phyloP scores from a whole-genome alignment of 1,140 invertebrate species.

The Anastrepha ludens region DNA sequence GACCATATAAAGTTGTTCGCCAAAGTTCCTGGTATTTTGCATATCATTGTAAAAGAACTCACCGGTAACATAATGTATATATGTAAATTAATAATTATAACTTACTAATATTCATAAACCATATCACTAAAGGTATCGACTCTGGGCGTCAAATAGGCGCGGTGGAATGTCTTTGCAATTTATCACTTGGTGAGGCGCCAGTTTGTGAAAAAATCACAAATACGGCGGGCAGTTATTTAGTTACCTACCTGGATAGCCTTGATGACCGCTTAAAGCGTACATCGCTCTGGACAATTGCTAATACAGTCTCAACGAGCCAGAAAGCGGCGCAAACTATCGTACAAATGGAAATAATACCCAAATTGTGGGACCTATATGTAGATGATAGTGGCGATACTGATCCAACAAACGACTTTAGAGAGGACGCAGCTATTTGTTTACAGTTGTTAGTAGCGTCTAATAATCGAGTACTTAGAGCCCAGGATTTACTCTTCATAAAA shows the following conservation, averaged over 20 bases:
- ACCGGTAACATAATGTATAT: constrained; percentile 59
- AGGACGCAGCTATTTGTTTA: constrained; percentile 64
- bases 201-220: constrained; percentile 68
- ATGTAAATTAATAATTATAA: too few relatives aligned
- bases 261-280: constrained; percentile 63
- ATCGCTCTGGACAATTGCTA: constrained; percentile 68
- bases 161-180: constrained; percentile 68
- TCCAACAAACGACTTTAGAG: constrained; percentile 47
- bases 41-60: constrained; percentile 69
- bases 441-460: constrained; percentile 58
- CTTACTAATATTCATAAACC: not conserved
- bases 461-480: constrained; percentile 40
- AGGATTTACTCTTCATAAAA: constrained; percentile 61
- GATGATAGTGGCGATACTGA: not conserved
- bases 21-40: constrained; percentile 63
- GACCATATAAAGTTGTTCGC: constrained; percentile 67
- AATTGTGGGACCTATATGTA: constrained; percentile 65
- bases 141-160: constrained; percentile 63
- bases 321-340: constrained; percentile 62
- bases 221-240: constrained; percentile 68
- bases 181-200: constrained; percentile 67
- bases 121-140: constrained; percentile 59
- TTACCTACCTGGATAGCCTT: constrained; percentile 64
- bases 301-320: constrained; percentile 63
- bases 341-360: constrained; percentile 66